Evolutionary conservation across 2,797 vertebrate species (phyloP).

Genomic region (Clarias pachynema): DNA sequence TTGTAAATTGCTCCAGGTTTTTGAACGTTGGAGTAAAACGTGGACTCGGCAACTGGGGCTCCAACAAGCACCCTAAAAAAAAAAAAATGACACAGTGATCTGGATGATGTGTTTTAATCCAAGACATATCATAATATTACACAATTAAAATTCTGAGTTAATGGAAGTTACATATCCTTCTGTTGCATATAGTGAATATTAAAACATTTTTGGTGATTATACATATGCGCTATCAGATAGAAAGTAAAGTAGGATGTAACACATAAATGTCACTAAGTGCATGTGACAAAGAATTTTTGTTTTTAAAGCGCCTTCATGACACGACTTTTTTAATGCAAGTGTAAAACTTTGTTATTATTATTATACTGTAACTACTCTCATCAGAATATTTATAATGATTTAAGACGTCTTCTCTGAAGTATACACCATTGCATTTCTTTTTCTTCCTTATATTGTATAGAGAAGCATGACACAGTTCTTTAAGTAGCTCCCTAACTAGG

Average conservation of each 20-base stretch:
- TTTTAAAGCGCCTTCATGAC: background rate
- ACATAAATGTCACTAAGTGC: background rate
- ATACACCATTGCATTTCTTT: background rate
- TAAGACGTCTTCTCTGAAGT: background rate
- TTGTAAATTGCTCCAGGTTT: conserved; percentile 86
- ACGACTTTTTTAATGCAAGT: background rate
- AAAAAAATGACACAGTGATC: conserved; percentile 33
- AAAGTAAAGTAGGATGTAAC: background rate
- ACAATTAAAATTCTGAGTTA: background rate
- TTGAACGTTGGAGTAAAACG: conserved; percentile 59
- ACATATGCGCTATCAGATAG: background rate
- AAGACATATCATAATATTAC: background rate
- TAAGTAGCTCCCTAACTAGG: background rate
- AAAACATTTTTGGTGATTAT: too few species aligned
- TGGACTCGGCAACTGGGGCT: conserved; percentile 82
- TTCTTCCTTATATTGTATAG: background rate
- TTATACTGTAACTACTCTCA: background rate
- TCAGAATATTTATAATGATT: background rate
- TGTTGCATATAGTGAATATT: background rate
- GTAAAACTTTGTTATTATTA: background rate
- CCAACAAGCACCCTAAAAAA: conserved; percentile 85
- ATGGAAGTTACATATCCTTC: background rate
- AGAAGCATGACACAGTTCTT: background rate
- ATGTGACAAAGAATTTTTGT: background rate
- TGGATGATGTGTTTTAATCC: background rate